Base-by-base conservation (phyloP, 2,888 invertebrate genomes). In the Hymenopus coronatus region DNA sequence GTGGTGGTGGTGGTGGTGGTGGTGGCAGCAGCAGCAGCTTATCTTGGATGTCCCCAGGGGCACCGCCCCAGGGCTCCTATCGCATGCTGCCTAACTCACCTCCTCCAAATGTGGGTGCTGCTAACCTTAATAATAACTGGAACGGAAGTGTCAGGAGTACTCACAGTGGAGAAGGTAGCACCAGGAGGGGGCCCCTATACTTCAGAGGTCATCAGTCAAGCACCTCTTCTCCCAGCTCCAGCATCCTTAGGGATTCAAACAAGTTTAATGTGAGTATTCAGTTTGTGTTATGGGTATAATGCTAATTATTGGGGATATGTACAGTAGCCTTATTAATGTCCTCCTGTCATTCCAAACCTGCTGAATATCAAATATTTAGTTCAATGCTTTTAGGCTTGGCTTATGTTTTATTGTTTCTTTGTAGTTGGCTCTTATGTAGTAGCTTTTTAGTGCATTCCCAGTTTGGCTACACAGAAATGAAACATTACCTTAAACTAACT, bases 241-340 rank as follows among this genome's bases (percentile, higher is more conserved):
- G 87, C 83, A 88, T 90, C 83, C 90, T 90, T 88, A 90, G 90
- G 86, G 90, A 91, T 87, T 89, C 90, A 88, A 91, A 89, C 88
- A 91, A 91, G 88, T 89, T 89, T 88, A 90, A 90, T 89, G 91
- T 91, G 87, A 91, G 91, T 90, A 91, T 90, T 88, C 88, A 90
- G 82, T 90, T 90, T 88, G 90, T 90, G 84, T 88, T 90, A 40
- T 89, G 87, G 70, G 83, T 89, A 54, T 89, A 83, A 89, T 30
- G 27, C 40, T 28, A 28, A 81, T 82, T 27, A 25, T 28, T 82
- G 81, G 81, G 30, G 33, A 87, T 87, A 82, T 30, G 87, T 70
- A 70, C 25, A 70, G 54, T 70, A 70, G 20, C 4, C 54, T 20
- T 25, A 0, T 25, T 70, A 12, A 40, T 40, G 40, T 40, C 12